Evolutionary conservation across 2,113 vertebrate species (phyloP).

Genomic region (Chaenocephalus aceratus): DNA sequence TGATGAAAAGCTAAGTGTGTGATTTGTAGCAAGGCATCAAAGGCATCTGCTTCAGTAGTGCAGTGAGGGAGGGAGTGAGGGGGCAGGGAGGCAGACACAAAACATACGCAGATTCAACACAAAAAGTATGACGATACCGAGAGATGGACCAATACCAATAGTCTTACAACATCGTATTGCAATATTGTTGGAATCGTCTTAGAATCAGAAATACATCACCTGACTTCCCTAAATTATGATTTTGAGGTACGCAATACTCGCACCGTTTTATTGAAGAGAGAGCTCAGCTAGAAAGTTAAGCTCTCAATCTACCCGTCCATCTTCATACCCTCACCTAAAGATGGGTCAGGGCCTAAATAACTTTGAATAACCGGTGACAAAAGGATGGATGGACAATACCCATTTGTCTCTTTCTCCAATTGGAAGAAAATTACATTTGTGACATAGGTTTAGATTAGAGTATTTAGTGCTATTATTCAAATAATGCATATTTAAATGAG

Average conservation of each 20-base stretch:
- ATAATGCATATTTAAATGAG: not conserved
- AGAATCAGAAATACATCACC: not conserved
- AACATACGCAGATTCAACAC: not conserved
- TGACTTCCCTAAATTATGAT: not conserved
- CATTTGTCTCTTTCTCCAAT: not conserved
- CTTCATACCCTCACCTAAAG: too few relatives aligned
- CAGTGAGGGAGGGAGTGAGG: conserved; percentile 42
- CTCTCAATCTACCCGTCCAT: too few relatives aligned
- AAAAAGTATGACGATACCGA: not conserved
- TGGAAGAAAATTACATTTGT: not conserved
- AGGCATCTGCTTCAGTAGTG: conserved; percentile 65
- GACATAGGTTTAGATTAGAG: not conserved
- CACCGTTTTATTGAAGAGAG: too few relatives aligned
- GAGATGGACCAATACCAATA: conserved; percentile 1
- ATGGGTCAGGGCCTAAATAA: too few relatives aligned
- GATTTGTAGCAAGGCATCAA: conserved; percentile 81
- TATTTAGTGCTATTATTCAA: not conserved
- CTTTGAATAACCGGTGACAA: too few relatives aligned
- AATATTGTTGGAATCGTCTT: not conserved
- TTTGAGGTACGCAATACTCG: too few relatives aligned
- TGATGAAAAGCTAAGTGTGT: conserved; percentile 84
- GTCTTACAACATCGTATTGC: conserved; percentile 4
- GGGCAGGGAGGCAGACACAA: conserved; percentile 11
- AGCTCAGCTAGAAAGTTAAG: too few relatives aligned
- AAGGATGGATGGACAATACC: too few relatives aligned